Evolutionary conservation across 2,797 vertebrate genomes (phyloP), one percentile per base, ranked within the genome.

Genomic region (Trematocara caparti): DNA sequence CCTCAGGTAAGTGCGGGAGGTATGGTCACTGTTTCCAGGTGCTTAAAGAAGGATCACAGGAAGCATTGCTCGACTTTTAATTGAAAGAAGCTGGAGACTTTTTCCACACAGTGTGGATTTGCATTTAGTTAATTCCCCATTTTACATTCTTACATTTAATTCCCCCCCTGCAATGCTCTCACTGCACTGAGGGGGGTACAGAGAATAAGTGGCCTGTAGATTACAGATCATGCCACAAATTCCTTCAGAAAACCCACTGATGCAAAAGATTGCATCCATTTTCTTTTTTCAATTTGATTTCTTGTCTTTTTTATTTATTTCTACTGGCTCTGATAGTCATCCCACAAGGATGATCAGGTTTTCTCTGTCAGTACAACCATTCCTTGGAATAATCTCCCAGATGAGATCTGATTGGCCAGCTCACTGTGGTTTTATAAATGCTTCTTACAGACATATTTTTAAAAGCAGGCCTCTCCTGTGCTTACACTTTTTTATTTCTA

Each of bases 1-100:
- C 73, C 96, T 99, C 84, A 97, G 98, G 98, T 99, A 85, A 95
- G 90, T 75, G 53, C n/a, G 48, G 17, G 30, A 43, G 17, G 19
- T 7, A 38, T 43, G 75, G 15, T 27, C 8, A 3, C n/a, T 45
- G 6, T 64, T 50, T 24, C 4, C 13, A 32, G 24, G 21, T 19
- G 27, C 12, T 30, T n/a, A 71, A 48, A 48, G 6, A 71, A 32
- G 27, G 43, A 48, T 71, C 15, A 32, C 66, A 71, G 43, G 11
- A n/a, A 48, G 10, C 24, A 30, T 12, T 47, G 24, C 43, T 32
- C 6, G 24, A 48, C 43, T n/a, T 71, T 2, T 71, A 47, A 47
- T n/a, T 48, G 11, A n/a, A 48, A 71, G 4, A 48, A 47, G 27
- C 10, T 47, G 17, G 19, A 72, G 11, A 77, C 38, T 19, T 15